Evolutionary conservation across 1,140 invertebrate species (phyloP).

Genomic region (Alviniconcha marisindica): DNA sequence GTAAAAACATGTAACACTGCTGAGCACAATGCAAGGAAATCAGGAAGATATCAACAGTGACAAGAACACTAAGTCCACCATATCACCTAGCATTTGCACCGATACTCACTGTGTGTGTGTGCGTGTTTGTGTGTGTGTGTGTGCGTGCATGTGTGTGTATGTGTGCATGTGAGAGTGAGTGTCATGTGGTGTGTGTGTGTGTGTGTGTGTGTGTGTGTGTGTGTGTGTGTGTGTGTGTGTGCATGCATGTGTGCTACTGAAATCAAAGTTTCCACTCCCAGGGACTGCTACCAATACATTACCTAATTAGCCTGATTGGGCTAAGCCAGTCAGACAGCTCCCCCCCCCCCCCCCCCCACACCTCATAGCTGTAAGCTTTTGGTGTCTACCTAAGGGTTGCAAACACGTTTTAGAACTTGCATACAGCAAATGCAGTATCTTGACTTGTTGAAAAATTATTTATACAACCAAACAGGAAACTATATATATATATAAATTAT

Average conservation of each 20-base stretch:
- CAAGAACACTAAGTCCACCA: neutral
- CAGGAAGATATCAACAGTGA: too few species aligned
- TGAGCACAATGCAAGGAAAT: too few species aligned
- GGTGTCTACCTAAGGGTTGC: too few species aligned
- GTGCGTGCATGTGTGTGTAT: neutral
- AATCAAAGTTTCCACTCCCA: too few species aligned
- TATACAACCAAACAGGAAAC: neutral
- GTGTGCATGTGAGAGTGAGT: neutral
- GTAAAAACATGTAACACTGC: neutral
- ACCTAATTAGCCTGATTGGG: too few species aligned
- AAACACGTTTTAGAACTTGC: too few species aligned
- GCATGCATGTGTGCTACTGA: neutral
- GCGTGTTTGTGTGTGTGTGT: neutral
- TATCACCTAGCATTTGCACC: neutral
- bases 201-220: conserved; percentile 17
- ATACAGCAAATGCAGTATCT: too few species aligned
- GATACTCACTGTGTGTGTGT: neutral
- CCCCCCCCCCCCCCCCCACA: too few species aligned
- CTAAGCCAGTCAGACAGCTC: too few species aligned
- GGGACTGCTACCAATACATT: too few species aligned
- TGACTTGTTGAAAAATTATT: neutral
- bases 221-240: conserved; percentile 15
- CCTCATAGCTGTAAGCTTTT: neutral
- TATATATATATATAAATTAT: neutral
- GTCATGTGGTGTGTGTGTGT: neutral